Percentiles rank a stretch among this genome's conserved stretches.
These are phyloP conservation scores for Thymelicus acteon DNA, from an alignment of 2,888 invertebrate genomes.

Conservation along the genomic window DNA sequence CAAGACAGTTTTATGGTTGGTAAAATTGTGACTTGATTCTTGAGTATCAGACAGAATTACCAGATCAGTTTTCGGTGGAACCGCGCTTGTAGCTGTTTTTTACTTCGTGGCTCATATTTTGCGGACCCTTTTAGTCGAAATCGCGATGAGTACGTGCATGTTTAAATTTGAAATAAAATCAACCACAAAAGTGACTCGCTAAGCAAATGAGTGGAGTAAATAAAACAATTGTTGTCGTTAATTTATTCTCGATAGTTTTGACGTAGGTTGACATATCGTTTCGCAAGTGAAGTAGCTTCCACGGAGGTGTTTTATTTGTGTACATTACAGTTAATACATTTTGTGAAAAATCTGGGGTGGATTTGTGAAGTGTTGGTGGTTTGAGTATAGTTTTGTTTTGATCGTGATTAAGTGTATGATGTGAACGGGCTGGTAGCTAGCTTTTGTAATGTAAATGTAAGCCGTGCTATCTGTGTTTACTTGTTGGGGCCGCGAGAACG, in stretches of 20 bases:
- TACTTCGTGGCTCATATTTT: conserved; percentile 41
- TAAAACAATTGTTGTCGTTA: conserved; percentile 40
- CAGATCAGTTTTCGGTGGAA: conserved; percentile 63
- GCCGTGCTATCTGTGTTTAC: conserved; percentile 22
- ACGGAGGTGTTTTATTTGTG: conserved; percentile 75
- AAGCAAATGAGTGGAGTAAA: conserved; percentile 1
- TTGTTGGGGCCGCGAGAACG: conserved; percentile 22
- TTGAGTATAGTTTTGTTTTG: conserved; percentile 26
- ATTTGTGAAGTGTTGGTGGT: conserved; percentile 47
- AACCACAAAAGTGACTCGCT: conserved; percentile 4
- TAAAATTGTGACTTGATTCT: conserved; percentile 36
- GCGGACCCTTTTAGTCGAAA: conserved; percentile 47
- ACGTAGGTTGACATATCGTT: conserved; percentile 77
- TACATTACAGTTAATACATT: conserved; percentile 50
- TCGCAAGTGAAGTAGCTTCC: conserved; percentile 77
- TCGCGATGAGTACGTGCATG: conserved; percentile 46
- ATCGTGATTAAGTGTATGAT: conserved; percentile 13
- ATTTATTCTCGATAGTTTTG: conserved; percentile 58
- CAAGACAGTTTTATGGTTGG: conserved; percentile 38
- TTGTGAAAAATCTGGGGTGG: conserved; percentile 62
- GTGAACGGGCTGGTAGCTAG: conserved; percentile 8
- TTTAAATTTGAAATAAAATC: conserved; percentile 1
- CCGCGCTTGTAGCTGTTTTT: conserved; percentile 52
- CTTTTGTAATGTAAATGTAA: conserved; percentile 23
- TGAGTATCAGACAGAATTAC: not conserved